phyloP scores from a whole-genome alignment of 2,113 vertebrate genomes.

The Amphilophus citrinellus region DNA sequence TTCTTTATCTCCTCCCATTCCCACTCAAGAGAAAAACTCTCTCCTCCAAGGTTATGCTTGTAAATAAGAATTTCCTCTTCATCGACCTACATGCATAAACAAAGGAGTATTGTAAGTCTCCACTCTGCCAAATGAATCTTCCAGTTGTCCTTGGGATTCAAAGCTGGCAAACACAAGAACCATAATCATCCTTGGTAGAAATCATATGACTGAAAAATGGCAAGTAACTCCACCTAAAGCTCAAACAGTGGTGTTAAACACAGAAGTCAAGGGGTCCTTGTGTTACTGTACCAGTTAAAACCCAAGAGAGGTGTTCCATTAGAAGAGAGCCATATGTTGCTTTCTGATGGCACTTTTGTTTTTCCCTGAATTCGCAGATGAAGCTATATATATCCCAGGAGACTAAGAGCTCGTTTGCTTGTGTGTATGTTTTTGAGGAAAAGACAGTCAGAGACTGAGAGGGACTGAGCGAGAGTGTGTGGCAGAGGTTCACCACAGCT shows the following conservation, averaged over 20 bases:
- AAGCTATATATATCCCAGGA: slow-evolving; percentile 49
- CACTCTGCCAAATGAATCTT: slow-evolving; percentile 2
- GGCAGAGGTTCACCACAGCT: slow-evolving; percentile 66
- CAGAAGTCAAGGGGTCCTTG: slow-evolving; percentile 22
- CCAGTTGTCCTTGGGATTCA: slow-evolving; percentile 46
- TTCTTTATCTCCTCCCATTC: slow-evolving; percentile 37
- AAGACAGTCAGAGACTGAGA: slow-evolving; percentile 3
- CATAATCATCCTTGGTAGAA: slow-evolving; percentile 9
- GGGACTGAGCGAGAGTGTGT: slow-evolving; percentile 14
- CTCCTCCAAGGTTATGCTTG: slow-evolving; percentile 59
- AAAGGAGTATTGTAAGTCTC: slow-evolving; percentile 45
- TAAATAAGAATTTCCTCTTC: slow-evolving; percentile 51
- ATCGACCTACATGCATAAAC: slow-evolving; percentile 53
- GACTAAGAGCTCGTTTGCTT: slow-evolving; percentile 29
- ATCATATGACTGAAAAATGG: background rate
- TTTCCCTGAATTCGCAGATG: slow-evolving; percentile 58
- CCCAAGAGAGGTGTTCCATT: slow-evolving; percentile 52
- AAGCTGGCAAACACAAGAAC: slow-evolving; percentile 17
- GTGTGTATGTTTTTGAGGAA: slow-evolving; percentile 8
- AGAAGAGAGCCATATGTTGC: slow-evolving; percentile 64
- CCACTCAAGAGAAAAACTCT: slow-evolving; percentile 23
- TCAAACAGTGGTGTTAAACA: slow-evolving; percentile 17
- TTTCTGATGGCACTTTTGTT: slow-evolving; percentile 61
- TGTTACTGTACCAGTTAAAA: slow-evolving; percentile 45
- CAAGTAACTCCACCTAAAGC: slow-evolving; percentile 17